phyloP scores from a whole-genome alignment of 2,797 vertebrate genomes.

The Neosilurus mollespiculum region DNA sequence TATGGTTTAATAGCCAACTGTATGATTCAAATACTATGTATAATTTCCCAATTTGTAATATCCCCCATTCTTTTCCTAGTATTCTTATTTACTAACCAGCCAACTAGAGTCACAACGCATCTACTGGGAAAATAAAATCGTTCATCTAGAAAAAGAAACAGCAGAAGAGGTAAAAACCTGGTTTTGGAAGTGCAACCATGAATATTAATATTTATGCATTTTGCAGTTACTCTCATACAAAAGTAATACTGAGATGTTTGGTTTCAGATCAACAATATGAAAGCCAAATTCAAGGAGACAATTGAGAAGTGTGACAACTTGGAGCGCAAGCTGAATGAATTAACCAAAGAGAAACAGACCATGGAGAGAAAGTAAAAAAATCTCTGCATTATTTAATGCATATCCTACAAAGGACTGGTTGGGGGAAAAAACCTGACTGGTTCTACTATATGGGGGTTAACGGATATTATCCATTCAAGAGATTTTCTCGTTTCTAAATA shows the following conservation, averaged over 20 bases:
- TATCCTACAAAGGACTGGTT: no score
- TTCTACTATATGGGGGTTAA: no score
- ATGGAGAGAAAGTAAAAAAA: constrained; percentile 87
- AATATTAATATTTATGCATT: neutral
- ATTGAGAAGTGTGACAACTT: constrained; percentile 94
- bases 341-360: constrained; percentile 90
- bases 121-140: constrained; percentile 99
- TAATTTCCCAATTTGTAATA: neutral
- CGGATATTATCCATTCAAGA: no score
- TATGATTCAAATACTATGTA: no score
- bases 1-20: neutral
- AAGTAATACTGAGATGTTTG: constrained; percentile 2
- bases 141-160: constrained; percentile 93
- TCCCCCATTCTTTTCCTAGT: constrained; percentile 70
- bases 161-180: constrained; percentile 85
- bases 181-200: neutral
- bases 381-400: constrained; percentile 5
- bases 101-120: constrained; percentile 96
- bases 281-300: constrained; percentile 96
- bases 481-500: no score
- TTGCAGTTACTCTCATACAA: neutral
- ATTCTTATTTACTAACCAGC: constrained; percentile 94
- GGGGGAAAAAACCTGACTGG: no score
- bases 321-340: constrained; percentile 85
- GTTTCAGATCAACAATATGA: constrained; percentile 96